Percentiles rank a stretch among this genome's conserved stretches.
Conservation (phyloP, 2,113 vertebrate genomes). For the Podiceps cristatus region DNA sequence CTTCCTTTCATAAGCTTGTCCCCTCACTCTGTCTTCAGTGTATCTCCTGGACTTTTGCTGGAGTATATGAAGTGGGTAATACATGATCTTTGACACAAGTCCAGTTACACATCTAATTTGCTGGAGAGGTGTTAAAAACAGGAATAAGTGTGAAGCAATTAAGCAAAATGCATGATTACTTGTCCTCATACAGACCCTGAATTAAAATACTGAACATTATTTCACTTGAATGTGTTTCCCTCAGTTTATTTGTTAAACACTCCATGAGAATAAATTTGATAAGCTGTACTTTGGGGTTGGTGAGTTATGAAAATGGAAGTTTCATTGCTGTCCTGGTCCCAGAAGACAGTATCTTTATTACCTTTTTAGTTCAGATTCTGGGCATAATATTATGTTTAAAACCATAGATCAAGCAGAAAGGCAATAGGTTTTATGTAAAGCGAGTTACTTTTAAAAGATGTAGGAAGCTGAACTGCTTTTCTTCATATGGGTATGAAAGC, state of each 20-base stretch:
- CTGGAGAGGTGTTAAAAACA: slow-evolving; percentile 56
- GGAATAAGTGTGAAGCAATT: slow-evolving; percentile 73
- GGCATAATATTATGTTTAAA: slow-evolving; percentile 67
- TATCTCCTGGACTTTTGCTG: slow-evolving; percentile 21
- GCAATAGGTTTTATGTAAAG: slow-evolving; percentile 68
- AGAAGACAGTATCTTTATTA: slow-evolving; percentile 64
- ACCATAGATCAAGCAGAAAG: slow-evolving; percentile 64
- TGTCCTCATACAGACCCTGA: slow-evolving; percentile 26
- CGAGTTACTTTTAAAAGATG: slow-evolving; percentile 69
- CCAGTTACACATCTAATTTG: slow-evolving; percentile 62
- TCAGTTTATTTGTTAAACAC: slow-evolving; percentile 68
- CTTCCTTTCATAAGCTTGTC: not conserved
- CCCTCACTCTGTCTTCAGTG: not conserved
- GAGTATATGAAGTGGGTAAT: not conserved
- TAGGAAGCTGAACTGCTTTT: slow-evolving; percentile 58
- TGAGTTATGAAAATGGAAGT: slow-evolving; percentile 72
- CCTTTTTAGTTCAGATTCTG: slow-evolving; percentile 60
- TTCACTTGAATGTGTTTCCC: slow-evolving; percentile 38
- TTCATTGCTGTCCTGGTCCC: slow-evolving; percentile 60
- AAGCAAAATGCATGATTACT: slow-evolving; percentile 69
- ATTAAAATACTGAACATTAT: slow-evolving; percentile 37
- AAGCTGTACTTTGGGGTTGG: not conserved
- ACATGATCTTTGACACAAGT: slow-evolving; percentile 59
- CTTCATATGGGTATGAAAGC: slow-evolving; percentile 44
- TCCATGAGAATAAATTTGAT: slow-evolving; percentile 66